Conservation (phyloP, 2,113 vertebrate genomes). For the Aphyosemion australe region DNA sequence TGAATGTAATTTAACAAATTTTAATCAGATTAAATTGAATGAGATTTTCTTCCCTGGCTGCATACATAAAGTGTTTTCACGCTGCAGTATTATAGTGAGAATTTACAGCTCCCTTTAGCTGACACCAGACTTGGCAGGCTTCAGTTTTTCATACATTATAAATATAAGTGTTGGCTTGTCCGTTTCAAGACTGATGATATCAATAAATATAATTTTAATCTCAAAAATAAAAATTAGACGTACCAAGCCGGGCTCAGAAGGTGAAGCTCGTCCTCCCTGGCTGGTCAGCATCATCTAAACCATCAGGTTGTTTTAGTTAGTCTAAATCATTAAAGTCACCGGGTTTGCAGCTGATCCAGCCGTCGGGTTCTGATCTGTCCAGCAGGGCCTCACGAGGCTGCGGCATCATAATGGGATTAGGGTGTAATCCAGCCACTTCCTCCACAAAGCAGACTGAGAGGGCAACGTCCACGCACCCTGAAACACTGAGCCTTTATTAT, state of each 20-base stretch:
- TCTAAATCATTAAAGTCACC: slow-evolving; percentile 10
- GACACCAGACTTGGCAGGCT: slow-evolving; percentile 37
- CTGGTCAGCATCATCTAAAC: not conserved
- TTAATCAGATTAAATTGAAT: too few relatives aligned
- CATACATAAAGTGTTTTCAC: too few relatives aligned
- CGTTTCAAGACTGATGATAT: not conserved
- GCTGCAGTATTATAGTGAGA: slow-evolving; percentile 2
- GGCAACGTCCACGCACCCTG: slow-evolving; percentile 55
- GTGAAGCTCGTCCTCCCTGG: not conserved
- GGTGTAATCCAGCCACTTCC: slow-evolving; percentile 68
- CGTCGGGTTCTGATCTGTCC: slow-evolving; percentile 56
- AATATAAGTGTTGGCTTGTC: slow-evolving; percentile 7
- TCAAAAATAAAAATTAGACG: slow-evolving; percentile 18
- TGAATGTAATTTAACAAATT: too few relatives aligned
- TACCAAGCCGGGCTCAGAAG: slow-evolving; percentile 38
- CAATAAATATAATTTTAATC: not conserved
- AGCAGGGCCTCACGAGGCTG: slow-evolving; percentile 65
- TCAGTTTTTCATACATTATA: not conserved
- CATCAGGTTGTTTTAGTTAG: slow-evolving; percentile 11
- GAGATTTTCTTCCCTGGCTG: too few relatives aligned
- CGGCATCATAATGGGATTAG: slow-evolving; percentile 76
- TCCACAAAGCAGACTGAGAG: slow-evolving; percentile 39
- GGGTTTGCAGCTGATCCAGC: slow-evolving; percentile 23
- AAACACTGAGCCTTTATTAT: slow-evolving; percentile 66
- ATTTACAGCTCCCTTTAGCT: slow-evolving; percentile 31